phyloP scores from a whole-genome alignment of 2,888 invertebrate species.

The Ennomos quercinarius region DNA sequence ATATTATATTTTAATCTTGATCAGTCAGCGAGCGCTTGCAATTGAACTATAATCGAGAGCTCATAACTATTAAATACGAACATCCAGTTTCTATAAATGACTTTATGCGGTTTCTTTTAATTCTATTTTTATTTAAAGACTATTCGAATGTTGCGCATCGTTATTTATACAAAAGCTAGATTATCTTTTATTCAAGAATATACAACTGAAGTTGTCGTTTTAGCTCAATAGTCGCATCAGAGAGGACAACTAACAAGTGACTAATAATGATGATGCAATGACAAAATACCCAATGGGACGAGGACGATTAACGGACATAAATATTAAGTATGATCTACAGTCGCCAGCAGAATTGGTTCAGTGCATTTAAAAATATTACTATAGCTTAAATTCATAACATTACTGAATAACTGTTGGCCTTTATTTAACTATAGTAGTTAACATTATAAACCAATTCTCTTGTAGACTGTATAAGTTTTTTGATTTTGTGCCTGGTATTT shows the following conservation, averaged over 20 bases:
- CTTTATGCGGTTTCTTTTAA: too few species aligned
- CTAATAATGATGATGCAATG: constrained; percentile 63
- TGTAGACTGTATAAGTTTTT: constrained; percentile 51
- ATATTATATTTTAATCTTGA: background rate
- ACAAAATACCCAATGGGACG: constrained; percentile 56
- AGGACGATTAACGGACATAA: constrained; percentile 59
- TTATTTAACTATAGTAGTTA: constrained; percentile 31
- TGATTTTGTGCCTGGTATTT: constrained; percentile 58
- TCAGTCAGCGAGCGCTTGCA: too few species aligned
- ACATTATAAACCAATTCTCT: constrained; percentile 57
- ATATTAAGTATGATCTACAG: constrained; percentile 46
- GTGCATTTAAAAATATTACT: constrained; percentile 25
- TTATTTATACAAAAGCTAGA: background rate
- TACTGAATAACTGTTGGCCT: constrained; percentile 31
- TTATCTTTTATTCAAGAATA: too few species aligned
- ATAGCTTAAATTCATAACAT: constrained; percentile 31
- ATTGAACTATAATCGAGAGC: background rate
- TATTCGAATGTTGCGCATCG: too few species aligned
- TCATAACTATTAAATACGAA: too few species aligned
- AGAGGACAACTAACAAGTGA: constrained; percentile 58
- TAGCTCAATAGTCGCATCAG: constrained; percentile 53
- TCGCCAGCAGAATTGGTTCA: constrained; percentile 54
- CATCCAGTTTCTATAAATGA: too few species aligned
- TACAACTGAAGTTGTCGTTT: constrained; percentile 3
- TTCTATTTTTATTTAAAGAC: too few species aligned